Evolutionary conservation across 1,140 invertebrate species (phyloP).

Genomic region (Pseudomyrmex flavicornis): DNA sequence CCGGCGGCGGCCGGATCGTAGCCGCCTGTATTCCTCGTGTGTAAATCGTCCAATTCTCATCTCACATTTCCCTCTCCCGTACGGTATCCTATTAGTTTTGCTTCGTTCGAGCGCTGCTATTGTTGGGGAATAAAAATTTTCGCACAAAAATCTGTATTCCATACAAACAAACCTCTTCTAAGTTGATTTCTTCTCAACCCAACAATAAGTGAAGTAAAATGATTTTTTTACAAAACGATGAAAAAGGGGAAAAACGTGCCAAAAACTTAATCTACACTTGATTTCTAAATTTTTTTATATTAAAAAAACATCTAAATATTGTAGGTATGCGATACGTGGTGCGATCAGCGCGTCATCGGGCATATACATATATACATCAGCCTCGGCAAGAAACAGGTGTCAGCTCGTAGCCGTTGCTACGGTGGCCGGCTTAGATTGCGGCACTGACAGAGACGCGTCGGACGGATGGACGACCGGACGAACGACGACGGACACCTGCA

Average conservation of each 20-base stretch:
- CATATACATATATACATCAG: conserved; percentile 16
- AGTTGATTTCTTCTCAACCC: too few relatives aligned
- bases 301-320: too few relatives aligned
- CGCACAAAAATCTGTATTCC: not conserved
- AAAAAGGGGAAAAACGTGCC: too few relatives aligned
- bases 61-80: conserved; percentile 49
- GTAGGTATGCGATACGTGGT: not conserved
- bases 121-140: conserved; percentile 6
- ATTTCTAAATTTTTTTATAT: not conserved
- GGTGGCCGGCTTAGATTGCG: conserved; percentile 74
- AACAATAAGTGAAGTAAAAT: too few relatives aligned
- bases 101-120: conserved; percentile 8
- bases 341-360: conserved; percentile 13
- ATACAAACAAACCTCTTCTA: too few relatives aligned
- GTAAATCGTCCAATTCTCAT: conserved; percentile 73
- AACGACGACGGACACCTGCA: conserved; percentile 80
- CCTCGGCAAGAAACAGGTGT: conserved; percentile 76
- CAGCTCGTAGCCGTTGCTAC: conserved; percentile 75
- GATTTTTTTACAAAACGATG: too few relatives aligned
- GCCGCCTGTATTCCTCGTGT: conserved; percentile 69
- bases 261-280: not conserved
- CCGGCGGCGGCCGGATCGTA: conserved; percentile 60
- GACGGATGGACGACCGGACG: conserved; percentile 63
- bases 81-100: conserved; percentile 28
- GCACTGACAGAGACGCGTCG: conserved; percentile 75